Evolutionary conservation across 1,140 invertebrate genomes (phyloP).

Genomic region (Eupristina koningsbergeri): DNA sequence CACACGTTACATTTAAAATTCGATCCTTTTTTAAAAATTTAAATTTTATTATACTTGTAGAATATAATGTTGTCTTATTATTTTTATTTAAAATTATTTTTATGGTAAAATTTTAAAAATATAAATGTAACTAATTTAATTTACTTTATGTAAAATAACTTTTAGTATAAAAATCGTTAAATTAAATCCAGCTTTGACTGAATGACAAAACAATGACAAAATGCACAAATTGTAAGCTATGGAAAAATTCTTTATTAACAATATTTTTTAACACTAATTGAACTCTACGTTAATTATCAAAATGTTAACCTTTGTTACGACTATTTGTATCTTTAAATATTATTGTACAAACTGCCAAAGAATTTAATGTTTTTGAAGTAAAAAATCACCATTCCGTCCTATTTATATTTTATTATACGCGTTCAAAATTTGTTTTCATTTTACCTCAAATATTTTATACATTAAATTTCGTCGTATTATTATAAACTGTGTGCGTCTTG

Average conservation of each 20-base stretch:
- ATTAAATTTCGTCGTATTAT: constrained; percentile 17
- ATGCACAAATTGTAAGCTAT: constrained; percentile 33
- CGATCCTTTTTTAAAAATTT: too few species aligned
- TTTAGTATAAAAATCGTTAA: not conserved
- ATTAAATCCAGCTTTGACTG: constrained; percentile 15
- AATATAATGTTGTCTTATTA: not conserved
- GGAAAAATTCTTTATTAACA: constrained; percentile 22
- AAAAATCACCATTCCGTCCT: constrained; percentile 28
- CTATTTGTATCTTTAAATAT: constrained; percentile 8
- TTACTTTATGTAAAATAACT: not conserved
- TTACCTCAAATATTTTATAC: constrained; percentile 8
- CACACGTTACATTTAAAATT: not conserved
- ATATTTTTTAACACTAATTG: not conserved
- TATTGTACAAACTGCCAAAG: constrained; percentile 27
- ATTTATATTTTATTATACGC: not conserved
- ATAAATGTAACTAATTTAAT: not conserved
- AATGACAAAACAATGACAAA: constrained; percentile 16
- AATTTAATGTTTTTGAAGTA: constrained; percentile 21
- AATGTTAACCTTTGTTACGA: constrained; percentile 7
- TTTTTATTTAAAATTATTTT: not conserved
- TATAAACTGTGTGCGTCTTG: constrained; percentile 30
- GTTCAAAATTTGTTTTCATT: constrained; percentile 27
- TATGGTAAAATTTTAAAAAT: not conserved
- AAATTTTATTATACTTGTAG: too few species aligned
- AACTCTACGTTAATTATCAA: not conserved